Evolutionary conservation across 2,113 vertebrate genomes (phyloP), one percentile per base, ranked within the genome.

Genomic region (Rhadina sibilatrix): DNA sequence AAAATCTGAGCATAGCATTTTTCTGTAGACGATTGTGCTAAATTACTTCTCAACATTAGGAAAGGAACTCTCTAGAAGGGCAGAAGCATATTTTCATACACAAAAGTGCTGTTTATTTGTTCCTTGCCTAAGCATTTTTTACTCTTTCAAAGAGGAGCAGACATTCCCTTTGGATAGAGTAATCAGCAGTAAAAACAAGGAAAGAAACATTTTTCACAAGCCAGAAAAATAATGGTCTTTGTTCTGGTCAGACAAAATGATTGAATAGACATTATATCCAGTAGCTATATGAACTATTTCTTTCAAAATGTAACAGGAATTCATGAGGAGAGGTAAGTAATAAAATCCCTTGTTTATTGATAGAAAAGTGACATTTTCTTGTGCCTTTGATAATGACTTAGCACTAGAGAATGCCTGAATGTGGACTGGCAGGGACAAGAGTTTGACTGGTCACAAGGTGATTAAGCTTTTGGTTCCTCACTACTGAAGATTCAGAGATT

Each of bases 81-180:
- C 12, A 47, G 49, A 91, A 69, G 28, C 80, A 40, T 11, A 17
- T 40, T 92, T 91, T 76, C 7, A 1, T 42, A 20, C 38, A 89
- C 46, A 85, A 54, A 89, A 79, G 37, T 63, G 35, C 56, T 89
- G 54, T 37, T 91, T 83, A 52, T 93, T 72, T 83, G 12, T 63
- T 91, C 42, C 16, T 93, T 76, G 20, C 31, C 69, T 54, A 50
- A 86, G 25, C 42, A 20, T 90, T 91, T 70, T 91, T 66, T 83
- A 42, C 12, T 72, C 53, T 91, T 79, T 85, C 77, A 89, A 16
- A 57, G 70, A 90, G 50, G 30, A 91, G 42, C 82, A 74, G 75
- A 88, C 93, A 95, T 96, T 96, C 94, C 49, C 84, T 85, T 89
- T 91, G 84, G 74, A 91, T 97, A 75, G 46, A 57, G 74, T 95